Conservation (phyloP, 92 coral and sea anemone species). For the Porites divaricata region DNA sequence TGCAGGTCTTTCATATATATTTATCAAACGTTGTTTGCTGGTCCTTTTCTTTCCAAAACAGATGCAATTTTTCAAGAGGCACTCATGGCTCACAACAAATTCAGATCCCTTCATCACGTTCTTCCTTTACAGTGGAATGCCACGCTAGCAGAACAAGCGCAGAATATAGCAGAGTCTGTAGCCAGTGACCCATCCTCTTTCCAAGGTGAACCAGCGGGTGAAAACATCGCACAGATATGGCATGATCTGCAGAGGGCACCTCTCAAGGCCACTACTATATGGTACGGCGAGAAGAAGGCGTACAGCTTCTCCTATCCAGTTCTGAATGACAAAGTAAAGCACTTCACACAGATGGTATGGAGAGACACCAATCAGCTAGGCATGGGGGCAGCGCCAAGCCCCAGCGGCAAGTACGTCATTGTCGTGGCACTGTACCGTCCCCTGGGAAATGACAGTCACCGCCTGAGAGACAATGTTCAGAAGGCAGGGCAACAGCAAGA, state of each 20-base stretch:
- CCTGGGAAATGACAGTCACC: conserved; percentile 73
- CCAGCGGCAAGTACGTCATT: conserved; percentile 81
- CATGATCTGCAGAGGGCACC: conserved; percentile 89
- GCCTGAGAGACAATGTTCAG: conserved; percentile 72
- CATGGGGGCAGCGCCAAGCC: conserved; percentile 83
- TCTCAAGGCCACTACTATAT: conserved; percentile 82
- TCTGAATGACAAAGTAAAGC: conserved; percentile 71
- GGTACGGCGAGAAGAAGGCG: conserved; percentile 80
- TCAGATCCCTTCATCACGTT: conserved; percentile 81
- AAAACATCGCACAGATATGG: conserved; percentile 93
- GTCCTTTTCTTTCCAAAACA: conserved; percentile 8
- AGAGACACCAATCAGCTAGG: conserved; percentile 78
- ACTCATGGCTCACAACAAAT: conserved; percentile 75
- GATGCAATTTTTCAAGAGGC: conserved; percentile 89
- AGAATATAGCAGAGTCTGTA: conserved; percentile 77
- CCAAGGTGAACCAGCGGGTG: conserved; percentile 83
- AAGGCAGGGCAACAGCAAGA: conserved; percentile 77
- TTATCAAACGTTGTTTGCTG: background rate
- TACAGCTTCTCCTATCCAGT: conserved; percentile 86
- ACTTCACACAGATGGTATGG: conserved; percentile 89
- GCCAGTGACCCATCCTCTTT: conserved; percentile 78
- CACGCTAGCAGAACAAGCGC: conserved; percentile 79
- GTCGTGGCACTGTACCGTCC: conserved; percentile 92
- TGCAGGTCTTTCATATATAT: background rate
- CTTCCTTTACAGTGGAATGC: conserved; percentile 86